Conservation (phyloP, 2,888 invertebrate species). For the Noctua janthe region DNA sequence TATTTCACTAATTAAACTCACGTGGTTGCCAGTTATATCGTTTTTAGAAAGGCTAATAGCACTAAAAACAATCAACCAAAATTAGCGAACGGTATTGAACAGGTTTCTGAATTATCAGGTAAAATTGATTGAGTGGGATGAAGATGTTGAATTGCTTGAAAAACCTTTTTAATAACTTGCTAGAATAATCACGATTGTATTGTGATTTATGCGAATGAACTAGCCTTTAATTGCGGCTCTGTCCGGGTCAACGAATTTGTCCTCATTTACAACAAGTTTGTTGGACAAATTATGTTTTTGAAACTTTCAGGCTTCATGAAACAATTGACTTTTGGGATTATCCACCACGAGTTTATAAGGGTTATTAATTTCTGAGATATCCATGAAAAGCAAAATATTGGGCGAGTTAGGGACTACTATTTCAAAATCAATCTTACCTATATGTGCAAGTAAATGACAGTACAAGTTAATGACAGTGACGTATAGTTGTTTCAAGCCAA, state of each 20-base stretch:
- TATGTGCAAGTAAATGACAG: constrained; percentile 14
- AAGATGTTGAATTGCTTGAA: constrained; percentile 41
- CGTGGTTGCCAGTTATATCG: neutral
- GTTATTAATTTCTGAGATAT: neutral
- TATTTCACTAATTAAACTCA: neutral
- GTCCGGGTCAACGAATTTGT: constrained; percentile 1
- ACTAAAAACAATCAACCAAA: constrained; percentile 49
- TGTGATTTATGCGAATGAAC: constrained; percentile 37
- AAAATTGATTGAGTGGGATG: constrained; percentile 66
- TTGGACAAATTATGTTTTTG: neutral
- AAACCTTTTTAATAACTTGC: constrained; percentile 51
- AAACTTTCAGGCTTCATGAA: constrained; percentile 1
- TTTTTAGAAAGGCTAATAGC: constrained; percentile 30
- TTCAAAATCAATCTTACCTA: constrained; percentile 40
- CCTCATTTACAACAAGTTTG: neutral
- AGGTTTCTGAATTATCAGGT: constrained; percentile 58
- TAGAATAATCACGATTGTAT: constrained; percentile 26
- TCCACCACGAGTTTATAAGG: neutral
- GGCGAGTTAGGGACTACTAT: neutral
- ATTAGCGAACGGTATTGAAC: constrained; percentile 66
- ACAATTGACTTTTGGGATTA: neutral
- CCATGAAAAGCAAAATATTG: neutral
- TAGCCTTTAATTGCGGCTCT: constrained; percentile 4
- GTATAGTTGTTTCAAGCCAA: constrained; percentile 39
- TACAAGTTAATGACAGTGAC: constrained; percentile 44